Percentiles rank a stretch among this genome's conserved stretches.
phyloP scores from a whole-genome alignment of 2,797 vertebrate genomes.

The Phataginus tetradactyla region DNA sequence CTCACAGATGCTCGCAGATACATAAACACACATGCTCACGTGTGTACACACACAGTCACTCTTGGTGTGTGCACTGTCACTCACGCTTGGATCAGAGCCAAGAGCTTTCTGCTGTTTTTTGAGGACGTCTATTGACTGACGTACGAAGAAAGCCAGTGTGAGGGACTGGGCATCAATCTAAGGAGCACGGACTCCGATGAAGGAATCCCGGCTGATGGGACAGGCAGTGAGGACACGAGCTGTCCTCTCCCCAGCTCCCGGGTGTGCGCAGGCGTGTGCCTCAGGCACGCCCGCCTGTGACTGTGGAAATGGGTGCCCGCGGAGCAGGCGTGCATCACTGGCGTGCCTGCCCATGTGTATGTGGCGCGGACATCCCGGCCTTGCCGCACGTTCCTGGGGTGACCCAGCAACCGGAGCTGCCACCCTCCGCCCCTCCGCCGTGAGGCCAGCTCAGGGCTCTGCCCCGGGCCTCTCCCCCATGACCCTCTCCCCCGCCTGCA shows the following conservation, averaged over 20 bases:
- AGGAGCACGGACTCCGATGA: neutral
- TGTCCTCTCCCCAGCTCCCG: too few species aligned
- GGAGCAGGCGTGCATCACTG: rapidly evolving
- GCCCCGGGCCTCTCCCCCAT: rapidly evolving
- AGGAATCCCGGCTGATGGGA: neutral
- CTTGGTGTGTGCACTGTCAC: rapidly evolving
- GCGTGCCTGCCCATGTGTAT: too few species aligned
- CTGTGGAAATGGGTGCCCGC: neutral
- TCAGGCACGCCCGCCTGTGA: neutral
- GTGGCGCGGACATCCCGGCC: too few species aligned
- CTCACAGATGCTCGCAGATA: neutral
- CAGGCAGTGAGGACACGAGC: neutral
- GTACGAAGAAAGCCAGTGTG: neutral
- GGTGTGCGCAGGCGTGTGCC: neutral
- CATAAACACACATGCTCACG: neutral
- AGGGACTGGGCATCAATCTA: neutral
- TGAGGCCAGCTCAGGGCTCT: too few species aligned
- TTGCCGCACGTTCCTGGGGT: neutral
- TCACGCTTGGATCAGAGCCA: neutral
- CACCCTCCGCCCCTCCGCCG: neutral
- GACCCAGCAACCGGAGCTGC: neutral
- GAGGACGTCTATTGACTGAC: neutral
- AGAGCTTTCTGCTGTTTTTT: neutral
- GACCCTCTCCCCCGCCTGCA: neutral
- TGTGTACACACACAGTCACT: neutral